Evolutionary conservation across 2,113 vertebrate genomes (phyloP).

Genomic region (Chaetura pelagica): DNA sequence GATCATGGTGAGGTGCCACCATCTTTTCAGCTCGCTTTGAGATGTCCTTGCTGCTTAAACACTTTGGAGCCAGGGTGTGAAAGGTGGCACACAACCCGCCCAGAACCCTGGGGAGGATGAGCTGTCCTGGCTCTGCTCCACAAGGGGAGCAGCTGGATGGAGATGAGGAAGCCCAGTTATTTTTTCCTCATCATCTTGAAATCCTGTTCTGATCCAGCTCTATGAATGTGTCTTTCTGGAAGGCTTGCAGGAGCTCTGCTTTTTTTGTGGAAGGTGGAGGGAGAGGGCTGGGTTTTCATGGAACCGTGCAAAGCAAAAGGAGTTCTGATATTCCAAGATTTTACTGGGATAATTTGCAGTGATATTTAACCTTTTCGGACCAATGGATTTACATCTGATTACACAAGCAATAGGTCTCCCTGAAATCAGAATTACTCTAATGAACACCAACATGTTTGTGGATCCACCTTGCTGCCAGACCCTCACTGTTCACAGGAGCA

Average conservation of each 20-base stretch:
- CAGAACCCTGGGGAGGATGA: neutral
- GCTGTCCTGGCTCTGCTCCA: neutral
- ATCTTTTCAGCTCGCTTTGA: neutral
- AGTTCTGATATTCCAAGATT: neutral
- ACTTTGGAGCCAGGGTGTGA: neutral
- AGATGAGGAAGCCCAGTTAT: neutral
- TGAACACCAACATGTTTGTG: fast-evolving
- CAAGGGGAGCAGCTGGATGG: fast-evolving
- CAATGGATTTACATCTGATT: neutral
- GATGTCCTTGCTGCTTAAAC: neutral
- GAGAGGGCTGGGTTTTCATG: neutral
- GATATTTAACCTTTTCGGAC: neutral
- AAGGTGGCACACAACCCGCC: too few relatives aligned
- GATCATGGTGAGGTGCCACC: neutral
- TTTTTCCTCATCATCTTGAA: neutral
- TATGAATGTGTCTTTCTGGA: too few relatives aligned
- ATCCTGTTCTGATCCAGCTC: neutral
- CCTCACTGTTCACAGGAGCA: neutral
- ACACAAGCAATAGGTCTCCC: neutral
- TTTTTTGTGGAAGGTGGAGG: neutral
- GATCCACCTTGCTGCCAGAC: neutral
- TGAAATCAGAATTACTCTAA: neutral
- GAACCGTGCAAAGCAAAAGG: neutral
- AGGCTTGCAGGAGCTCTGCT: neutral
- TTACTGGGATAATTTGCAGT: neutral